phyloP scores from a whole-genome alignment of 2,113 vertebrate genomes.

The Conger conger region DNA sequence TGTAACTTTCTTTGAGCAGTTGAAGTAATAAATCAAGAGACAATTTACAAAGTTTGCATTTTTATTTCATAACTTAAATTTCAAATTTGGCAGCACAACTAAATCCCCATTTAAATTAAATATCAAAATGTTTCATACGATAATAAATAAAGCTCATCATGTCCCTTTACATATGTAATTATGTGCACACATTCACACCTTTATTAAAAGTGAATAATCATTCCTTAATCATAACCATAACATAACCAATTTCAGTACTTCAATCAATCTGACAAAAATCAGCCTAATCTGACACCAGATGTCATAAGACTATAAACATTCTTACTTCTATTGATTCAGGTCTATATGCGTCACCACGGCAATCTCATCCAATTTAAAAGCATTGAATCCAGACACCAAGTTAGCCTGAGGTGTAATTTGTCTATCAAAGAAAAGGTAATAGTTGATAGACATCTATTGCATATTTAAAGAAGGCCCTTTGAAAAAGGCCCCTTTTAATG shows the following conservation, averaged over 20 bases:
- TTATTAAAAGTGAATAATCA: not conserved
- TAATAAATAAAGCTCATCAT: constrained; percentile 11
- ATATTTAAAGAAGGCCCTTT: not conserved
- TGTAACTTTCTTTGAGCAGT: no score
- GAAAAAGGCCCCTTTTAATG: not conserved
- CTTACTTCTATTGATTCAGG: not conserved
- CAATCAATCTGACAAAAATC: not conserved
- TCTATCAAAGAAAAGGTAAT: not conserved
- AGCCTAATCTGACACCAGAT: not conserved
- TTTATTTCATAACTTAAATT: constrained; percentile 10
- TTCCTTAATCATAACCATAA: constrained; percentile 7
- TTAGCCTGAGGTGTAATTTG: not conserved
- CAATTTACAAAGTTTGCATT: not conserved
- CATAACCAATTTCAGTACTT: not conserved
- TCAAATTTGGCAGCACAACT: not conserved
- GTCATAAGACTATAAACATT: not conserved
- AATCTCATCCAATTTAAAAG: not conserved
- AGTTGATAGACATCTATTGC: not conserved
- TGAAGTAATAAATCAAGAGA: not conserved
- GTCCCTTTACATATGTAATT: not conserved
- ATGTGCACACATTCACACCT: constrained; percentile 20
- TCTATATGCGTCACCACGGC: not conserved
- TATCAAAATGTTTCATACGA: not conserved
- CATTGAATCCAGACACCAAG: not conserved
- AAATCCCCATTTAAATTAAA: not conserved